Conservation (phyloP, 2,113 vertebrate species). For the Sinocyclocheilus maitianheensis region DNA sequence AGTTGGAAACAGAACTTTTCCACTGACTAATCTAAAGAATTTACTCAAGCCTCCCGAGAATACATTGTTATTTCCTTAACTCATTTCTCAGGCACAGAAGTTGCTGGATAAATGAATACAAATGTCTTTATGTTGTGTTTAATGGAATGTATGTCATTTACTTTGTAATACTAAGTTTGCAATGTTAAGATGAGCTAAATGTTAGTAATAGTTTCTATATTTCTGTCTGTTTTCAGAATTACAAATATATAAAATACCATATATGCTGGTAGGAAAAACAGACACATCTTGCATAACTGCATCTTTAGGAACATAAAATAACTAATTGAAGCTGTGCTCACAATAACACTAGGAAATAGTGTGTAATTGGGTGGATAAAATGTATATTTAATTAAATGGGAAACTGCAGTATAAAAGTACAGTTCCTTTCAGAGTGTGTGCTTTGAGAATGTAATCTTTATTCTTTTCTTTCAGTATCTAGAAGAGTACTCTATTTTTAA, state of each 20-base stretch:
- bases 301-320: background rate
- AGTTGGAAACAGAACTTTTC: conserved; percentile 26
- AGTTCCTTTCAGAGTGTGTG: background rate
- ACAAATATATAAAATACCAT: background rate
- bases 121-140: background rate
- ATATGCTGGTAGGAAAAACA: background rate
- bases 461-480: background rate
- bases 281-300: background rate
- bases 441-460: background rate
- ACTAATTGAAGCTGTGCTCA: background rate
- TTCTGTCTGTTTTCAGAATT: background rate
- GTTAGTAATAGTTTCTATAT: background rate
- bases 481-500: background rate
- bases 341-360: background rate
- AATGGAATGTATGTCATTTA: background rate
- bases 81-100: background rate
- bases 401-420: background rate
- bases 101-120: background rate
- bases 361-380: conserved; percentile 9
- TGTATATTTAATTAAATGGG: background rate
- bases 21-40: conserved; percentile 36
- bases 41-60: conserved; percentile 13
- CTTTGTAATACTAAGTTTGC: background rate
- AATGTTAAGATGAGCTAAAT: background rate
- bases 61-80: conserved; percentile 20